Percentiles rank a stretch among this genome's conserved stretches.
These are phyloP conservation scores for Agriopis aurantiaria DNA, from an alignment of 2,888 invertebrate species.

Conservation along the genomic window DNA sequence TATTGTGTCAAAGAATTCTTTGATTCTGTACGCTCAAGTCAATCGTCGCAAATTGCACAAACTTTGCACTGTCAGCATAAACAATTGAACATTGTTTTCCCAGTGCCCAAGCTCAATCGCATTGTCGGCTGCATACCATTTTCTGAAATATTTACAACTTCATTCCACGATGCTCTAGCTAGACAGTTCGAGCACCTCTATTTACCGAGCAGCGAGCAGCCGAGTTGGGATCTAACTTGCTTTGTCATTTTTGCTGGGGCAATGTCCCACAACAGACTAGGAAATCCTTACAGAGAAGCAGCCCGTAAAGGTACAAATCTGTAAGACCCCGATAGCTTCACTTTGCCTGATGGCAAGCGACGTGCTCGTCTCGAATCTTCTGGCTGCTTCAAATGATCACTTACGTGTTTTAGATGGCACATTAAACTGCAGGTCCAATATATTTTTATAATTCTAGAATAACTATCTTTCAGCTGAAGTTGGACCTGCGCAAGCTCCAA, in stretches of 20 bases:
- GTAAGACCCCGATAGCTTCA: not conserved
- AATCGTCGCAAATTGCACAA: not conserved
- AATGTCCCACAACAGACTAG: constrained; percentile 23
- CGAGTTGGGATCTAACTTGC: constrained; percentile 39
- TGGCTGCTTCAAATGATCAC: too few species aligned
- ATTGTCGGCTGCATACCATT: constrained; percentile 59
- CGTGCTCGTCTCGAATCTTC: too few species aligned
- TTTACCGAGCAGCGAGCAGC: constrained; percentile 31
- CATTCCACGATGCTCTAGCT: constrained; percentile 48
- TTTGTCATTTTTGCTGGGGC: constrained; percentile 44
- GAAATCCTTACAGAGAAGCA: not conserved
- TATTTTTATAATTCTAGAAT: too few species aligned
- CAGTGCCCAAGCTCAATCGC: constrained; percentile 24
- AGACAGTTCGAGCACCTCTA: constrained; percentile 46
- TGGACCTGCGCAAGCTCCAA: too few species aligned
- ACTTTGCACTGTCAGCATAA: not conserved
- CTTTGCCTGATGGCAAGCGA: too few species aligned
- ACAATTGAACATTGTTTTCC: constrained; percentile 8
- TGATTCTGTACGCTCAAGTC: not conserved
- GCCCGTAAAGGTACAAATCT: not conserved
- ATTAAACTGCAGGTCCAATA: too few species aligned
- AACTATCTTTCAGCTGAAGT: too few species aligned
- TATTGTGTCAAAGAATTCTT: not conserved
- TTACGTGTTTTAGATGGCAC: too few species aligned
- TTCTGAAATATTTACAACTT: constrained; percentile 64